phyloP scores from a whole-genome alignment of 2,888 invertebrate species.

The Tetheella fluctuosa region DNA sequence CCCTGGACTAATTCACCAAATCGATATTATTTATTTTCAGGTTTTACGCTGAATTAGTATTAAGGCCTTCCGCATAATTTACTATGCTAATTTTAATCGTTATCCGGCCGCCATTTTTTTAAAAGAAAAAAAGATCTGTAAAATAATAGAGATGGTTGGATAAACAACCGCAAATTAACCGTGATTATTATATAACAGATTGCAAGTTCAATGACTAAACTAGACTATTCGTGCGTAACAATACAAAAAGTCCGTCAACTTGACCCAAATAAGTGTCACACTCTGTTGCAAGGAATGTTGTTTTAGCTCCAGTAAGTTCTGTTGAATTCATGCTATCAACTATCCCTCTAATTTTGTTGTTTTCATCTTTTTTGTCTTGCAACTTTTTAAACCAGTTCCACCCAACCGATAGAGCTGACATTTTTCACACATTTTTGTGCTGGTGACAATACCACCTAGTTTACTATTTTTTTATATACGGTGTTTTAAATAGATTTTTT shows the following conservation, averaged over 20 bases:
- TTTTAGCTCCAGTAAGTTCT: slow-evolving; percentile 39
- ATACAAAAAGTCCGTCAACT: slow-evolving; percentile 75
- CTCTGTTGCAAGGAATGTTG: slow-evolving; percentile 60
- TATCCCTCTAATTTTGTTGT: neutral
- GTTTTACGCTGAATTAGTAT: slow-evolving; percentile 4
- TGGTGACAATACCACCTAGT: no score
- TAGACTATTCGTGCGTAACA: slow-evolving; percentile 66
- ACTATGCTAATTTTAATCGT: neutral
- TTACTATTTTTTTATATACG: no score
- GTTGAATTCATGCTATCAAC: neutral
- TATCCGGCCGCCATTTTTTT: neutral
- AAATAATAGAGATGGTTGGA: slow-evolving; percentile 27
- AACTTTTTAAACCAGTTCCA: no score
- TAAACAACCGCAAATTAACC: slow-evolving; percentile 41
- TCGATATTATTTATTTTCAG: neutral
- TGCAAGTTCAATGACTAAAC: slow-evolving; percentile 73
- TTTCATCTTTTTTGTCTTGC: neutral
- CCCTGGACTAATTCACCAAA: neutral
- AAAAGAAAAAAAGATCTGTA: slow-evolving; percentile 16
- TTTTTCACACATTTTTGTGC: no score
- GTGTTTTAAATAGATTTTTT: no score
- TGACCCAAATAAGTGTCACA: slow-evolving; percentile 72
- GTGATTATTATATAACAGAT: slow-evolving; percentile 58
- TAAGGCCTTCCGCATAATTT: slow-evolving; percentile 12
- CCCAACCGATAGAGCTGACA: no score